Percentiles rank a stretch among this genome's conserved stretches.
Evolutionary conservation across 2,888 invertebrate genomes (phyloP).

Genomic region (Ecliptopera silaceata): DNA sequence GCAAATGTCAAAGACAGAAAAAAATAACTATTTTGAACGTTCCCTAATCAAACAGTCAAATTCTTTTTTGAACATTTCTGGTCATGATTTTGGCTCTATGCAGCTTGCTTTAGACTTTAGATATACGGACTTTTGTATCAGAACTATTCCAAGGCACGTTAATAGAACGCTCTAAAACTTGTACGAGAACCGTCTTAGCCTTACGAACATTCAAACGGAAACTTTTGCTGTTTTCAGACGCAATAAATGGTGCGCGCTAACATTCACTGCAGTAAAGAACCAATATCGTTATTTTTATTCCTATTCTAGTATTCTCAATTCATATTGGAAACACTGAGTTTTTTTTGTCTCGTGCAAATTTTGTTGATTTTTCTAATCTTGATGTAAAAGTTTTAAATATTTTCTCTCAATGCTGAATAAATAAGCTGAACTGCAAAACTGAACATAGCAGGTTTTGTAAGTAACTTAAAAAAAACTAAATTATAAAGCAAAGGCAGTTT

Average conservation of each 20-base stretch:
- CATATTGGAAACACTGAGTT: conserved; percentile 29
- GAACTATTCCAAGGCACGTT: conserved; percentile 25
- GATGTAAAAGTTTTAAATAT: too few species aligned
- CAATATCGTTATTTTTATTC: conserved; percentile 52
- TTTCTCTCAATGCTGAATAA: too few species aligned
- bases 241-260: conserved; percentile 75
- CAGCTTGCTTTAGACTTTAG: not conserved
- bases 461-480: too few species aligned
- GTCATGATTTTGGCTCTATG: not conserved
- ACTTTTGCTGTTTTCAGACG: conserved; percentile 70
- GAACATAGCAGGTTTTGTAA: too few species aligned
- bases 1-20: too few species aligned
- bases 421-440: too few species aligned
- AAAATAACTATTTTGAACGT: too few species aligned
- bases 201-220: conserved; percentile 61
- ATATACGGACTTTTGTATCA: conserved; percentile 4
- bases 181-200: conserved; percentile 69
- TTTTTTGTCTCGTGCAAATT: conserved; percentile 15
- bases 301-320: conserved; percentile 35
- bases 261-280: conserved; percentile 60
- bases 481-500: too few species aligned
- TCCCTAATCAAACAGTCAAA: too few species aligned
- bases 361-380: too few species aligned
- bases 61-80: not conserved
- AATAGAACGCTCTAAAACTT: conserved; percentile 68